Conservation (phyloP, 2,113 vertebrate genomes). For the Lasiurus borealis region DNA sequence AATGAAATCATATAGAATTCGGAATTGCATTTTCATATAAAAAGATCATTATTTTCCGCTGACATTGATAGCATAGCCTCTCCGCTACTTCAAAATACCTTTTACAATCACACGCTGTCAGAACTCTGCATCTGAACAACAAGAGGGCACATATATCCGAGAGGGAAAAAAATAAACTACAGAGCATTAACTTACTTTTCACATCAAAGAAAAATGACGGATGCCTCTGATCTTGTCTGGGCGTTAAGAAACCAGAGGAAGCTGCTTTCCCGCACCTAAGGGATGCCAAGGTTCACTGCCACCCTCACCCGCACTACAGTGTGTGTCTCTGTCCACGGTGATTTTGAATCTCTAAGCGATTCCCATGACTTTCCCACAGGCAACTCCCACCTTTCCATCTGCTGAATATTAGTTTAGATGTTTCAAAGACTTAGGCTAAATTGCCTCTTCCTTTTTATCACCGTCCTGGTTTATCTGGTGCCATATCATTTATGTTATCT, state of each 20-base stretch:
- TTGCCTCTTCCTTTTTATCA: constrained; percentile 70
- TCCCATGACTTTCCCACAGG: constrained; percentile 83
- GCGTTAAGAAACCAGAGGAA: constrained; percentile 75
- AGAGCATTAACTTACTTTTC: constrained; percentile 67
- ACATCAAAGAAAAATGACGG: constrained; percentile 75
- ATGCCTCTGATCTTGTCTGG: constrained; percentile 77
- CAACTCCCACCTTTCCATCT: constrained; percentile 79
- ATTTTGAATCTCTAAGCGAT: constrained; percentile 80
- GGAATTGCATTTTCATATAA: constrained; percentile 22
- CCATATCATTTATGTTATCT: constrained; percentile 76
- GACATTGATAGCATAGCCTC: not conserved
- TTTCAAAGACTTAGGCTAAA: constrained; percentile 72
- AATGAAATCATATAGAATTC: not conserved
- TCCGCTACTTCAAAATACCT: constrained; percentile 7
- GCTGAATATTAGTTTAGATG: constrained; percentile 76
- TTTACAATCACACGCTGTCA: constrained; percentile 66
- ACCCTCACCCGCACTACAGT: constrained; percentile 14
- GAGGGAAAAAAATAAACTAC: constrained; percentile 43
- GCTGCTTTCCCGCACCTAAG: constrained; percentile 73
- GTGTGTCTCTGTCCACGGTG: not conserved
- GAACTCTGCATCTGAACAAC: constrained; percentile 64
- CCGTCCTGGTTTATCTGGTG: constrained; percentile 72
- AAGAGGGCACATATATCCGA: constrained; percentile 29
- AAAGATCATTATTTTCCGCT: constrained; percentile 72
- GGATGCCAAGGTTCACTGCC: constrained; percentile 76